phyloP scores from a whole-genome alignment of 1,140 invertebrate species.

The Drosophila arizonae region DNA sequence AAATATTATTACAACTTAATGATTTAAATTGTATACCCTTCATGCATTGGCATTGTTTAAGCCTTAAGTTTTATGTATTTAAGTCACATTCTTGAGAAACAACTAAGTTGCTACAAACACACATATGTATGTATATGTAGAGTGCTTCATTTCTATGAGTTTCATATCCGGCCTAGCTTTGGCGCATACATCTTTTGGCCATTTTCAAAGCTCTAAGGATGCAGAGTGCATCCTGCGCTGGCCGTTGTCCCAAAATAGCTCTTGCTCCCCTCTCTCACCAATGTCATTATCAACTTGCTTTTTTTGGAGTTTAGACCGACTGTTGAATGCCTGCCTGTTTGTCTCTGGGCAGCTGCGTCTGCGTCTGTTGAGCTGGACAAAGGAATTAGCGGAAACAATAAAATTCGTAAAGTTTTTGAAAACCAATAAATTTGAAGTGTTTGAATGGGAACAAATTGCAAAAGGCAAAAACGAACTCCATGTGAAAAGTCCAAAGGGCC shows the following conservation, averaged over 20 bases:
- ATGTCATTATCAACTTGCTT: not conserved
- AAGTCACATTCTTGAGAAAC: not conserved
- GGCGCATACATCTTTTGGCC: conserved; percentile 44
- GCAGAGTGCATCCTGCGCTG: not conserved
- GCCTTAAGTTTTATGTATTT: too few species aligned
- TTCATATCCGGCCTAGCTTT: conserved; percentile 64
- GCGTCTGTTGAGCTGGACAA: conserved; percentile 59
- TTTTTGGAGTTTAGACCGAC: conserved; percentile 15
- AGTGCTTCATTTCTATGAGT: conserved; percentile 44
- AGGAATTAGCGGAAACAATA: conserved; percentile 80
- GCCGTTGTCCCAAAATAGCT: not conserved
- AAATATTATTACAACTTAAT: too few species aligned
- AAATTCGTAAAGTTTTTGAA: conserved; percentile 76
- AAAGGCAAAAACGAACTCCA: conserved; percentile 57
- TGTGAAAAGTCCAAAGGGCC: conserved; percentile 30
- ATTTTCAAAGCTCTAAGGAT: conserved; percentile 41
- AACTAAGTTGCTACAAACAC: conserved; percentile 22
- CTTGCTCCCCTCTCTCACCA: not conserved
- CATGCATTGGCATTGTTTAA: conserved; percentile 1
- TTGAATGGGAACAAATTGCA: conserved; percentile 78
- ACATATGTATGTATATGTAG: conserved; percentile 1
- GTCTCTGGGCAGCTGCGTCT: conserved; percentile 25
- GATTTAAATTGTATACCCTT: too few species aligned
- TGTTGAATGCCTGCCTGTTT: conserved; percentile 38
- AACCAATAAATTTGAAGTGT: conserved; percentile 80